Evolutionary conservation across 2,888 invertebrate species (phyloP).

Genomic region (Aphodius sticticus): DNA sequence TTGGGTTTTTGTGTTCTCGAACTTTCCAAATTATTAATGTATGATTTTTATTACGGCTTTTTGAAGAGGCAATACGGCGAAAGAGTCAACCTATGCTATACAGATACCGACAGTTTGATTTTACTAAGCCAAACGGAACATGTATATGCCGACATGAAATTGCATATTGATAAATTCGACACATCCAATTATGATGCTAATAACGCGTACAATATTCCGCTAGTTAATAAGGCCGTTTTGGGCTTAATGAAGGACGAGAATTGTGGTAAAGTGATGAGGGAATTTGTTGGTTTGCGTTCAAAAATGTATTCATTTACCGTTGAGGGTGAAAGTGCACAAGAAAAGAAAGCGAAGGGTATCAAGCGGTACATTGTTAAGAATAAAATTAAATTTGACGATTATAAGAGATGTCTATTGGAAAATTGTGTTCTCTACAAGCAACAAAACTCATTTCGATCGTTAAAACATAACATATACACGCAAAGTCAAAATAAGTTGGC

Average conservation of each 20-base stretch:
- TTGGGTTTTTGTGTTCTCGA: constrained; percentile 56
- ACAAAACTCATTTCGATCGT: too few relatives aligned
- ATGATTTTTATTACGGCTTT: constrained; percentile 54
- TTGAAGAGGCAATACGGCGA: constrained; percentile 48
- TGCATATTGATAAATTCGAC: constrained; percentile 32
- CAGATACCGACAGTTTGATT: constrained; percentile 50
- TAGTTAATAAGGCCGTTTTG: too few relatives aligned
- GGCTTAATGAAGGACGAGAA: constrained; percentile 15
- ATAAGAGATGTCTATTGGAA: constrained; percentile 5
- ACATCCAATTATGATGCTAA: neutral
- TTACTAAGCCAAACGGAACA: constrained; percentile 50
- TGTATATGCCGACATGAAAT: constrained; percentile 49
- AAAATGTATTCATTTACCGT: neutral
- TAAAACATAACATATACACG: too few relatives aligned
- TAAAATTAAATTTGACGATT: neutral
- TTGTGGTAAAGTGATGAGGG: constrained; percentile 10
- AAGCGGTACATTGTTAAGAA: neutral
- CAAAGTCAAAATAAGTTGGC: too few relatives aligned
- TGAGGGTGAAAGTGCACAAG: neutral
- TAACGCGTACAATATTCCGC: too few relatives aligned
- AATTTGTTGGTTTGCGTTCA: too few relatives aligned
- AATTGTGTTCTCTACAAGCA: neutral
- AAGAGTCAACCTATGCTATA: constrained; percentile 45
- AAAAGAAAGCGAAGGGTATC: neutral
- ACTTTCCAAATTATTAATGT: constrained; percentile 55